Conservation (phyloP, 2,113 vertebrate genomes). For the Tragelaphus strepsiceros region DNA sequence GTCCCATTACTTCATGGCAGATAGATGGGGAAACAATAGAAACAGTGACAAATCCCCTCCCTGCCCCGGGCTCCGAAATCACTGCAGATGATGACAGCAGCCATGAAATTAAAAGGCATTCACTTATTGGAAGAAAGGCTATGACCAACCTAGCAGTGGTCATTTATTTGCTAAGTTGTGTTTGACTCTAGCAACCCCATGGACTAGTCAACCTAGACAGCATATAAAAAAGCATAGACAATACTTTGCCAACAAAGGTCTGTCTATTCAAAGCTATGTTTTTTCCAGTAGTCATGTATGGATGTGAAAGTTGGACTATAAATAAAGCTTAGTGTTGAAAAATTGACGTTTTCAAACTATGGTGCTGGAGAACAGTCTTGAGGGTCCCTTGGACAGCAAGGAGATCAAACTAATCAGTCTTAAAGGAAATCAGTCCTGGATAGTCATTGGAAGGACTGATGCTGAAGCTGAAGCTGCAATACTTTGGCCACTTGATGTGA, state of each 20-base stretch:
- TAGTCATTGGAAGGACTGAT: background rate
- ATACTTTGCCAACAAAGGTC: background rate
- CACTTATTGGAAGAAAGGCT: background rate
- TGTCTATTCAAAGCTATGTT: background rate
- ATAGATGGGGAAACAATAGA: background rate
- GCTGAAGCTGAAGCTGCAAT: background rate
- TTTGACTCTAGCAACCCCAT: background rate
- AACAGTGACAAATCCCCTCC: background rate
- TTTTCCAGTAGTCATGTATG: background rate
- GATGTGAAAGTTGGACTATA: background rate
- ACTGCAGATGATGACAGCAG: background rate
- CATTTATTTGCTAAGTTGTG: rapidly evolving
- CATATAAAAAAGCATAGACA: background rate
- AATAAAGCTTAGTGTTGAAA: background rate
- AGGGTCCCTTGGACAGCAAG: background rate
- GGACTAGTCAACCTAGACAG: background rate
- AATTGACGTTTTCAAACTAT: background rate
- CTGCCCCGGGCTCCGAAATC: background rate
- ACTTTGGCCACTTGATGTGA: background rate
- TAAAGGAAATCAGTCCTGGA: background rate
- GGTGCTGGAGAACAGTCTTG: background rate
- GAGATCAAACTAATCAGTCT: background rate
- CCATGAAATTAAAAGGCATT: background rate
- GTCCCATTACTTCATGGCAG: too few relatives aligned
- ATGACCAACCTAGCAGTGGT: background rate